A percentile compares a stretch with the other conserved stretches of the same genome.
These are phyloP conservation scores for Periophthalmus magnuspinnatus DNA, from an alignment of 2,797 vertebrate species.

Conservation along the genomic window DNA sequence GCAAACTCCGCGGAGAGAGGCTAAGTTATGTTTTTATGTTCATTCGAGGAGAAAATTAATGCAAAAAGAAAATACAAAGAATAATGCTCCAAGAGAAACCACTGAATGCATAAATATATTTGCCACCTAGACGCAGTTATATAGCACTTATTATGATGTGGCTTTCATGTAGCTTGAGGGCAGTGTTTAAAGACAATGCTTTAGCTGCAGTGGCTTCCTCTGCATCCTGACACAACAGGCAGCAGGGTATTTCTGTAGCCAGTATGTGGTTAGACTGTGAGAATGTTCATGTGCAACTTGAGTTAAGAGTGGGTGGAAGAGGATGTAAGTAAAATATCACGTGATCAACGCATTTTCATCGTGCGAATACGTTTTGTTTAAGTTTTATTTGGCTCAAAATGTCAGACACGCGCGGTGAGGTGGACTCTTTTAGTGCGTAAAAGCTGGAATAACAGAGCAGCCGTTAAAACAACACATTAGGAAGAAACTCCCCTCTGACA, in stretches of 20 bases:
- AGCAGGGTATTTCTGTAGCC: slow-evolving; percentile 38
- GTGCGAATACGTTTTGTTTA: no score
- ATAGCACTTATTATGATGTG: neutral
- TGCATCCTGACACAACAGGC: slow-evolving; percentile 34
- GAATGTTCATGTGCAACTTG: neutral
- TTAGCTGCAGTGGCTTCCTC: slow-evolving; percentile 51
- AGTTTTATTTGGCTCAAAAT: neutral
- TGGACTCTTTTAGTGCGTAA: slow-evolving; percentile 2
- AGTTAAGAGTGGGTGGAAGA: slow-evolving; percentile 44
- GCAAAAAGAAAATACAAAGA: neutral
- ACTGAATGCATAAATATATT: neutral
- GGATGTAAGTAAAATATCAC: slow-evolving; percentile 32
- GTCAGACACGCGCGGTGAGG: neutral
- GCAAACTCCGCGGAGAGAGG: neutral
- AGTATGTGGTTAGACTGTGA: slow-evolving; percentile 24
- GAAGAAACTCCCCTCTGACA: slow-evolving; percentile 57
- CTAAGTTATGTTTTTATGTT: neutral
- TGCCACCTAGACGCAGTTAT: neutral
- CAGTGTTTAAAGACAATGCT: slow-evolving; percentile 36
- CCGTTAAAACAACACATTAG: slow-evolving; percentile 43
- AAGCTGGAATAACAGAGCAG: slow-evolving; percentile 47
- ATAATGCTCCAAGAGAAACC: neutral
- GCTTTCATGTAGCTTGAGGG: slow-evolving; percentile 20
- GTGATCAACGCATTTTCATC: slow-evolving; percentile 12
- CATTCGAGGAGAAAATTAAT: neutral